Percentiles rank a stretch among this genome's conserved stretches.
Conservation (phyloP, 2,888 invertebrate genomes). For the Globia sparganii region DNA sequence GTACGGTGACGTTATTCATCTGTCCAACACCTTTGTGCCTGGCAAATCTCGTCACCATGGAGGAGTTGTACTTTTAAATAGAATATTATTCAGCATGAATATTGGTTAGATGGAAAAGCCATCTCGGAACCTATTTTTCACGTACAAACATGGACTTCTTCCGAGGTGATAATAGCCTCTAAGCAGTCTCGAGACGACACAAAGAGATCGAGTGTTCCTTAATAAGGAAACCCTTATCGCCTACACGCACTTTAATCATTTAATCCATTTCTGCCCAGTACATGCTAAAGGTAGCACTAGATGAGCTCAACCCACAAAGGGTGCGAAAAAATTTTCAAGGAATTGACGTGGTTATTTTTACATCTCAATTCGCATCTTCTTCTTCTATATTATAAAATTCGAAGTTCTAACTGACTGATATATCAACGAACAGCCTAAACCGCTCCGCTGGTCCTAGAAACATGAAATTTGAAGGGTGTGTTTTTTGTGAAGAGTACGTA, state of each 20-base stretch:
- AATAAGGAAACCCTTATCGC: conserved; percentile 50
- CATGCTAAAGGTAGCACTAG: neutral
- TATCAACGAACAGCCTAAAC: no score
- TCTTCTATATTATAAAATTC: no score
- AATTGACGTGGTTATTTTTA: no score
- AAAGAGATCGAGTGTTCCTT: conserved; percentile 34
- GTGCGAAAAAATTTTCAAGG: no score
- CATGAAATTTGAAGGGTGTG: no score
- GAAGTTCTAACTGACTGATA: no score
- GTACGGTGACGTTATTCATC: neutral
- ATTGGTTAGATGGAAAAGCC: neutral
- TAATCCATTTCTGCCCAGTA: conserved; percentile 27
- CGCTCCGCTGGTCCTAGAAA: no score
- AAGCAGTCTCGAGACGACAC: neutral
- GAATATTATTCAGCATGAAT: neutral
- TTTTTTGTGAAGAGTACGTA: no score
- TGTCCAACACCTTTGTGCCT: neutral
- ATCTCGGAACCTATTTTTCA: neutral
- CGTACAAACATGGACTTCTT: neutral
- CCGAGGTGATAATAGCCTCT: neutral
- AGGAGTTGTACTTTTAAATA: neutral
- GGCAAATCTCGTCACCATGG: neutral
- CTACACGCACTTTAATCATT: conserved; percentile 47
- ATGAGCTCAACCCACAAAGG: neutral
- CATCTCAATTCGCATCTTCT: neutral